Percentiles rank a stretch among this genome's conserved stretches.
phyloP scores from a whole-genome alignment of 2,888 invertebrate genomes.

The Volucella inflata region DNA sequence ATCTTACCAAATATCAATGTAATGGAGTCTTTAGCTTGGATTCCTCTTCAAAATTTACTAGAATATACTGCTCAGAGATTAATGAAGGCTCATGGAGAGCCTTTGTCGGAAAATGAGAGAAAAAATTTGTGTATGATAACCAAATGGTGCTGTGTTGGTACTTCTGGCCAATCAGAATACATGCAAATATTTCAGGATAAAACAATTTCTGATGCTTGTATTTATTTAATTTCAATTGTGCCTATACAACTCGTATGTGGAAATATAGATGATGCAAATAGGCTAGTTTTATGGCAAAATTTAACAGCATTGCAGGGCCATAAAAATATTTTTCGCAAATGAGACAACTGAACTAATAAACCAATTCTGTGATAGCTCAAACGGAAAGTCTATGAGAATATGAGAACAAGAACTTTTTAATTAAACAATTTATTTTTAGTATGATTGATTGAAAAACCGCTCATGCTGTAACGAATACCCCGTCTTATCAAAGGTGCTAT shows the following conservation, averaged over 20 bases:
- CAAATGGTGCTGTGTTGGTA: background rate
- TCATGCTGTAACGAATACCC: too few relatives aligned
- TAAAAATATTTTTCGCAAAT: too few relatives aligned
- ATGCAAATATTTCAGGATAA: constrained; percentile 9
- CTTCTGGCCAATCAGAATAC: constrained; percentile 1
- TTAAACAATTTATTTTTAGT: too few relatives aligned
- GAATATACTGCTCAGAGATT: background rate
- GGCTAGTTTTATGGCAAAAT: too few relatives aligned
- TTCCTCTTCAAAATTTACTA: too few relatives aligned
- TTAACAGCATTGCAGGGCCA: too few relatives aligned
- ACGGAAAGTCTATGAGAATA: background rate
- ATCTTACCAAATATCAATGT: too few relatives aligned
- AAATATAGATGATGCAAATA: too few relatives aligned
- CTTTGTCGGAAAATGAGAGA: background rate
- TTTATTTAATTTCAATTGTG: constrained; percentile 17
- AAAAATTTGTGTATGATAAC: background rate
- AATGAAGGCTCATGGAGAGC: background rate
- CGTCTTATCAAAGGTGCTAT: too few relatives aligned
- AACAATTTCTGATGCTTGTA: constrained; percentile 10
- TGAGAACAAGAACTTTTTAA: too few relatives aligned
- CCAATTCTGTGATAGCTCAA: background rate
- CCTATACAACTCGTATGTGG: background rate
- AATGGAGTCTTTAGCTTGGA: too few relatives aligned
- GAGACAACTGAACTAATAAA: background rate
- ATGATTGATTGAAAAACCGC: too few relatives aligned